Evolutionary conservation across 2,113 vertebrate species (phyloP).

Genomic region (Hemiscyllium ocellatum): DNA sequence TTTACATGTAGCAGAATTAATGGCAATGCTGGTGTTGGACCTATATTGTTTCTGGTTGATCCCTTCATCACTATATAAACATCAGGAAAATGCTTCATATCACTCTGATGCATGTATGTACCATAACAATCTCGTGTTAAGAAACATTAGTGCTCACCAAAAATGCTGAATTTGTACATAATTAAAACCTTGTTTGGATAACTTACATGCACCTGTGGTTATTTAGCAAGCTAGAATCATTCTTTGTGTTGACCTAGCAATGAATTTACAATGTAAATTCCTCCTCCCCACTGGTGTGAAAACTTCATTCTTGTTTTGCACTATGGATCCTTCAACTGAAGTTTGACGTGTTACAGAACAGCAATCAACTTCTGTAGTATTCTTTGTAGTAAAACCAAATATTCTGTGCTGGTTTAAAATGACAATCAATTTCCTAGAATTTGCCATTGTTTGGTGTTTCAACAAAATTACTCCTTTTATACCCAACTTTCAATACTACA

Average conservation of each 20-base stretch:
- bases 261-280: not conserved
- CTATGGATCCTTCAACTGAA: not conserved
- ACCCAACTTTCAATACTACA: not conserved
- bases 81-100: not conserved
- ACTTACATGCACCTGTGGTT: not conserved
- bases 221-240: not conserved
- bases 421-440: not conserved
- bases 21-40: not conserved
- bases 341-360: not conserved
- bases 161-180: not conserved
- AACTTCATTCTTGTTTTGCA: not conserved
- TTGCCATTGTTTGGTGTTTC: not conserved
- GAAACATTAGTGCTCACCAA: not conserved
- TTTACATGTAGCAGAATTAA: not conserved
- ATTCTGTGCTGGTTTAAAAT: not conserved
- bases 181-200: not conserved
- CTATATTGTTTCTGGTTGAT: not conserved
- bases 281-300: not conserved
- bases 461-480: not conserved
- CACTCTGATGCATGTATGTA: not conserved
- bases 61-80: not conserved
- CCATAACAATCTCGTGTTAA: not conserved
- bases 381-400: not conserved
- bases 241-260: not conserved
- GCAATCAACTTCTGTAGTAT: not conserved